Evolutionary conservation across 2,888 invertebrate species (phyloP).

Genomic region (Morpho achilles): DNA sequence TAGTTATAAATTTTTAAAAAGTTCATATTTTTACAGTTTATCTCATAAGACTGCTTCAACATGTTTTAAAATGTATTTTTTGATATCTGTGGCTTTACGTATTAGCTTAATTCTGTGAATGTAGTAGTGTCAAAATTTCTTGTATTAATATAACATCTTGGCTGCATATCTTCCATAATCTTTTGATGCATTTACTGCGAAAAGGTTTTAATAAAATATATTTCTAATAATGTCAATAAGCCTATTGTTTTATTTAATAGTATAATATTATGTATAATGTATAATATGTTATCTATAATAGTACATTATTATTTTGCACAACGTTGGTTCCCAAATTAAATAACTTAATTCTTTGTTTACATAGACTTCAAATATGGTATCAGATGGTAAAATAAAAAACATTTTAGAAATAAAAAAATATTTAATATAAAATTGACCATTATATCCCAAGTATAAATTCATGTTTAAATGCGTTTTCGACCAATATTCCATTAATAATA

Average conservation of each 20-base stretch:
- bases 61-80: background rate
- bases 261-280: too few relatives aligned
- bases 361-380: background rate
- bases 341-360: background rate
- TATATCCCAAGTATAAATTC: background rate
- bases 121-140: background rate
- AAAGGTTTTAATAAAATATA: slow-evolving; percentile 17
- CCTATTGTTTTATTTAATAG: background rate
- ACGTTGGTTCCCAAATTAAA: too few relatives aligned
- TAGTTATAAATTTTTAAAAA: background rate
- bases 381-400: background rate
- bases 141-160: background rate
- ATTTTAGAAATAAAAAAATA: slow-evolving; percentile 1
- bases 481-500: background rate
- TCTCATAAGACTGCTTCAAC: background rate
- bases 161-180: slow-evolving; percentile 21
- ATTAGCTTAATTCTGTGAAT: background rate
- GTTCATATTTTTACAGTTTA: background rate
- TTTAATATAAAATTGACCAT: slow-evolving; percentile 9
- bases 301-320: too few relatives aligned
- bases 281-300: too few relatives aligned
- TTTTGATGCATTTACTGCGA: slow-evolving; percentile 17
- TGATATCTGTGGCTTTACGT: background rate
- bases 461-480: too few relatives aligned
- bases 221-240: slow-evolving; percentile 3